phyloP scores from a whole-genome alignment of 2,797 vertebrate species.

The Sebastes glaucus region DNA sequence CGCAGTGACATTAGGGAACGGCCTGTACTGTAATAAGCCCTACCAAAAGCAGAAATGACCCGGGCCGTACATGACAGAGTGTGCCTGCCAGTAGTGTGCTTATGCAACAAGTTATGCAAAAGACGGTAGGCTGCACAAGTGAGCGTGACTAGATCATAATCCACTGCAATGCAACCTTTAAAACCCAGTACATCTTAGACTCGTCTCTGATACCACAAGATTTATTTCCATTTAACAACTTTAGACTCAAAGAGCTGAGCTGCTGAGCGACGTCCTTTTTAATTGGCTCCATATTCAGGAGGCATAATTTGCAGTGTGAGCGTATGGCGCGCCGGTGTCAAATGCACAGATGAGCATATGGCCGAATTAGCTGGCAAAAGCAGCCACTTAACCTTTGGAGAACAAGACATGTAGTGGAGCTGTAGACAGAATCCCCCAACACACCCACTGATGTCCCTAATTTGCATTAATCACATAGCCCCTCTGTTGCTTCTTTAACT shows the following conservation, averaged over 20 bases:
- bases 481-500: conserved; percentile 46
- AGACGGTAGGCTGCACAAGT: conserved; percentile 47
- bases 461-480: conserved; percentile 65
- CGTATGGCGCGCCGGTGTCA: conserved; percentile 56
- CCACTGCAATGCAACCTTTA: conserved; percentile 43
- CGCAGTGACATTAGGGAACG: conserved; percentile 77
- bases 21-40: conserved; percentile 78
- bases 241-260: conserved; percentile 1
- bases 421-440: conserved; percentile 49
- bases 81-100: conserved; percentile 70
- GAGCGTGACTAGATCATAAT: conserved; percentile 58
- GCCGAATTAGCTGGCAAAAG: conserved; percentile 66
- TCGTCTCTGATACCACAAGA: conserved; percentile 11
- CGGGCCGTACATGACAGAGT: conserved; percentile 56
- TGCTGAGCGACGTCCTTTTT: conserved; percentile 12
- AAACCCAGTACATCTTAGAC: conserved; percentile 38
- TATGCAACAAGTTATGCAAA: conserved; percentile 80
- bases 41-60: conserved; percentile 75
- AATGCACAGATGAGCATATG: conserved; percentile 74
- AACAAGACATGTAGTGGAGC: conserved; percentile 56
- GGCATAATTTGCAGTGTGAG: conserved; percentile 46
- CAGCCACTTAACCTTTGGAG: conserved; percentile 75
- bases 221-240: conserved; percentile 30
- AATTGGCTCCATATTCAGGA: conserved; percentile 62
- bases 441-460: conserved; percentile 41